Conservation (phyloP, 2,113 vertebrate species). For the Colinus virginianus region DNA sequence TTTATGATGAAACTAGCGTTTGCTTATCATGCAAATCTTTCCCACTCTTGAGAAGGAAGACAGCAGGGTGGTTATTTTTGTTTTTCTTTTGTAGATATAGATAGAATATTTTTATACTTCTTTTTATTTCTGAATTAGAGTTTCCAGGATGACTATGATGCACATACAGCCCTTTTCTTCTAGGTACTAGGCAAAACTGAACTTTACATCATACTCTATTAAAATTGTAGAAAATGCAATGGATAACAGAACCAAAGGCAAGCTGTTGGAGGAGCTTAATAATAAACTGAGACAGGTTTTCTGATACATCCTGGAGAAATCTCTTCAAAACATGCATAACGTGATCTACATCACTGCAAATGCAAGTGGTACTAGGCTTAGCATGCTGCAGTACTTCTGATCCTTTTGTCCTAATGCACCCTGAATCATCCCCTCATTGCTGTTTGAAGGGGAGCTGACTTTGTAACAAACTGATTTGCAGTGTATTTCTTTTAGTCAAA, state of each 20-base stretch:
- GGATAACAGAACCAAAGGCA: background rate
- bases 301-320: fast-evolving
- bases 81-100: background rate
- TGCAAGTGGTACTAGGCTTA: fast-evolving
- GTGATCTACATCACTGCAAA: background rate
- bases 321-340: fast-evolving
- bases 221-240: background rate
- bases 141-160: background rate
- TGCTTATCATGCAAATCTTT: background rate
- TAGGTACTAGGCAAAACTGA: background rate
- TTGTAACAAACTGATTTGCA: background rate
- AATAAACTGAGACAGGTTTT: background rate
- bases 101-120: background rate
- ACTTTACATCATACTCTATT: background rate
- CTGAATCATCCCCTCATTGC: background rate
- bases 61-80: fast-evolving
- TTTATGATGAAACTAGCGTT: background rate
- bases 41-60: background rate
- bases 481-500: background rate
- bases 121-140: background rate
- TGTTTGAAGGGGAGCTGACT: background rate
- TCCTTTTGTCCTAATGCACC: background rate
- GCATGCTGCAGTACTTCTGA: background rate
- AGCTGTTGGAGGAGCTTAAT: background rate
- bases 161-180: background rate